Evolutionary conservation across 2,888 invertebrate genomes (phyloP), one percentile per base, ranked within the genome.

Genomic region (Tenthredo amoena): DNA sequence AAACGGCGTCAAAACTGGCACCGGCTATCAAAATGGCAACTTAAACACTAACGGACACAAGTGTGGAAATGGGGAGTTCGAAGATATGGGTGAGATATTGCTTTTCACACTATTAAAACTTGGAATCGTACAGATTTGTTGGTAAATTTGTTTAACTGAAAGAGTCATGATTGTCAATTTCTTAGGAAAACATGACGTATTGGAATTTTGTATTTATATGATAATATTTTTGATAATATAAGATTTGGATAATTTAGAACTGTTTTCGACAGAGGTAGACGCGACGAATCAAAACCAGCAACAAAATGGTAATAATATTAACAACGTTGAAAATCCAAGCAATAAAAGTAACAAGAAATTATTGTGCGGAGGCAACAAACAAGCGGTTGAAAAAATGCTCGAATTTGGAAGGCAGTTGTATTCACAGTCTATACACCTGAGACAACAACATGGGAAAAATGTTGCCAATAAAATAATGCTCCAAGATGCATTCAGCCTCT

Each of bases 401-500:
- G 97, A 98, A 92, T 99, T 99, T 94, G 99, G 99, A 31, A 96
- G 97, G 90, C 99, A 99, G 92, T 95, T 99, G 88, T 98, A 98
- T 94, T 96, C 97, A 89, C 97, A 99, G 96, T 98, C 98, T 93
- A 97, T 97, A 92, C 96, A 96, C 89, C 94, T 99, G 89, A 96
- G 96, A 90, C 96, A 97, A 91, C 97, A 98, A 91, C 96, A 96
- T 92, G 97, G 96, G 88, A 97, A 97, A 93, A 97, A 96, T 94
- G 97, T 97, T 91, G 95, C 95, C 87, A 97, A 98, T 94, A 97
- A 98, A 94, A 97, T 98, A 94, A 98, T 99, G 97, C 95, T 99
- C 86, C 95, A 99, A 97, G 98, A 99, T 94, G 99, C 99, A 92
- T 99, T 99, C 95, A 99, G 99, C 95, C 95, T 99, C 93, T 95